phyloP scores from a whole-genome alignment of 2,797 vertebrate species.

The Triplophysa yarkandensis region DNA sequence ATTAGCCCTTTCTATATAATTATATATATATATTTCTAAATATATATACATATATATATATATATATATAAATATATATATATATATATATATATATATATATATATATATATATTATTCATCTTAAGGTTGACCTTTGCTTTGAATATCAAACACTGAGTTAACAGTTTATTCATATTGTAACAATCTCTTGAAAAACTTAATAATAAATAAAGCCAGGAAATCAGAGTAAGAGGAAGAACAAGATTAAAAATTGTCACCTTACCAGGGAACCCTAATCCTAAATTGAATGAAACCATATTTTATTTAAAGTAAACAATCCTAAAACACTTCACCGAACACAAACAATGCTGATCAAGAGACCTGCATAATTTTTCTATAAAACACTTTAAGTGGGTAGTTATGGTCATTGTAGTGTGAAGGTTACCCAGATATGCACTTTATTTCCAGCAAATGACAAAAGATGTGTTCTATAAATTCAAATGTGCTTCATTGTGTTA shows the following conservation, averaged over 20 bases:
- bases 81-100: no score
- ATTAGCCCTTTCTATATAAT: no score
- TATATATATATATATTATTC: no score
- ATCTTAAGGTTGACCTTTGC: background rate
- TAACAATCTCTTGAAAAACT: no score
- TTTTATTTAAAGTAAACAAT: no score
- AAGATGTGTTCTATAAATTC: background rate
- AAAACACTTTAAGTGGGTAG: background rate
- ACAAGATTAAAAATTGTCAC: background rate
- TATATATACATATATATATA: no score
- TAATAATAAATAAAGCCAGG: background rate
- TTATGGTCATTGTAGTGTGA: conserved; percentile 10
- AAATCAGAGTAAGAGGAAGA: background rate
- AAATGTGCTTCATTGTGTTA: background rate
- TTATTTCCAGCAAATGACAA: no score
- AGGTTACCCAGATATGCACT: conserved; percentile 11
- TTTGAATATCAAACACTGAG: background rate
- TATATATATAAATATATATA: no score
- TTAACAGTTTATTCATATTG: background rate
- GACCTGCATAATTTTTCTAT: background rate
- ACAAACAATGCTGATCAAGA: background rate
- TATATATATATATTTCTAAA: no score
- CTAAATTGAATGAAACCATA: no score
- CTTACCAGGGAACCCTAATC: background rate
- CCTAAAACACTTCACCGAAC: background rate